Base-by-base conservation (phyloP, 2,113 vertebrate species). In the Prolemur simus region DNA sequence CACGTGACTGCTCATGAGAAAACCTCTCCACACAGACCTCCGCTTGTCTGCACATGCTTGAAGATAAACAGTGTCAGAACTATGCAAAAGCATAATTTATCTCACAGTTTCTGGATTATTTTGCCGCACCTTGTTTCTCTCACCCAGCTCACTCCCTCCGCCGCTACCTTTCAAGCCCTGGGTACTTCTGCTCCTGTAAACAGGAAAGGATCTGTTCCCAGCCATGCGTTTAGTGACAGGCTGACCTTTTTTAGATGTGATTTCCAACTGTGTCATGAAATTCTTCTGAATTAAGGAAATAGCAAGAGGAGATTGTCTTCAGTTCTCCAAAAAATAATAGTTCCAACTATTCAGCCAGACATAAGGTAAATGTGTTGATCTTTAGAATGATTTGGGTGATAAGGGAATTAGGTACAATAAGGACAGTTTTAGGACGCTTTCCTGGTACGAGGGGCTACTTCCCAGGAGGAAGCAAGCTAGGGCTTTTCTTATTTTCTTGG, bases 21-120 rank as follows among this genome's bases (percentile, higher is more conserved):
- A 93, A 71, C 73, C 34, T 87, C 47, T 73, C 71, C 32, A 2
- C 56, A 54, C 3, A 39, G 78, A 47, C 63, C 8, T 52, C 56
- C 83, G 64, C 60, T 94, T 89, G 74, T 94, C 63, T 97, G 82
- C 78, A 71, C 54, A 42, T 23, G 82, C 49, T 47, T 94, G 60
- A 95, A 89, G 94, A 87, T 76, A 95, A 96, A 91, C 85, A 93
- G 42, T 93, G 93, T 95, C 96, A 95, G 68, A 91, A 54, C 29
- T 12, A 71, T 8, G 42, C 78, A 89, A 58, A 74, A 45, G 8
- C 1, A 20, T 56, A 71, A 93, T 95, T 95, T 54, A 93, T 87
- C 87, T 97, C 84, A 81, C 74, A 64, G 37, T 58, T 80, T 91
- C 89, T 45, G 83, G 74, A 66, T 63, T 82, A n/a, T 58, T 93